Evolutionary conservation across 2,113 vertebrate genomes (phyloP).

Genomic region (Hippocampus comes): DNA sequence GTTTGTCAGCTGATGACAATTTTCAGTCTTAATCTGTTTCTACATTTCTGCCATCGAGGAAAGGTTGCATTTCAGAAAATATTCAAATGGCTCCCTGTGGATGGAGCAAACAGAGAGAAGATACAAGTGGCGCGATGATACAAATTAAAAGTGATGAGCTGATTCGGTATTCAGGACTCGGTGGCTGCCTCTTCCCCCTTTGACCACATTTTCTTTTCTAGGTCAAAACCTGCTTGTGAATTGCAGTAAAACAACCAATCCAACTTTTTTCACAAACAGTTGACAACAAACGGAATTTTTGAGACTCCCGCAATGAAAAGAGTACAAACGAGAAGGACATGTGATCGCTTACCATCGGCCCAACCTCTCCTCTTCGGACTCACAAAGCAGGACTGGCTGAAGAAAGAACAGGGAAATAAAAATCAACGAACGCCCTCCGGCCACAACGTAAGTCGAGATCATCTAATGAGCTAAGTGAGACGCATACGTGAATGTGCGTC

Average conservation of each 20-base stretch:
- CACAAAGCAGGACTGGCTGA: slow-evolving; percentile 63
- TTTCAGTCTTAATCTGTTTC: neutral
- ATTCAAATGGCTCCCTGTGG: slow-evolving; percentile 33
- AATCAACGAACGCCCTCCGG: neutral
- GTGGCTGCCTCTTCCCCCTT: slow-evolving; percentile 5
- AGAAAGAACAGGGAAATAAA: slow-evolving; percentile 41
- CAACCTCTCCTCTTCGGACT: slow-evolving; percentile 71
- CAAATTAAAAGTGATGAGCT: slow-evolving; percentile 38
- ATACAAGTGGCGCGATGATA: slow-evolving; percentile 24
- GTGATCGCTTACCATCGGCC: slow-evolving; percentile 68
- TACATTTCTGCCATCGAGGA: neutral
- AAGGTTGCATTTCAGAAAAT: slow-evolving; percentile 60
- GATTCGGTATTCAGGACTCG: slow-evolving; percentile 18
- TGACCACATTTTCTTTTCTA: slow-evolving; percentile 9
- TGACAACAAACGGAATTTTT: neutral
- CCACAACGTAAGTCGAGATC: neutral
- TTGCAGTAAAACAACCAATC: slow-evolving; percentile 1
- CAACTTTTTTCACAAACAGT: slow-evolving; percentile 5
- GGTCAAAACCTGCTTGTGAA: slow-evolving; percentile 12
- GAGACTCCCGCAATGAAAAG: neutral
- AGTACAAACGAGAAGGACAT: slow-evolving; percentile 27
- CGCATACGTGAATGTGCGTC: neutral
- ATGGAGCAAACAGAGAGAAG: slow-evolving; percentile 36
- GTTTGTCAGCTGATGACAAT: neutral
- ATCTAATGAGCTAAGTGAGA: neutral